Percentiles rank a stretch among this genome's conserved stretches.
phyloP scores from a whole-genome alignment of 2,113 vertebrate genomes.

The Gymnocephalus cernua region DNA sequence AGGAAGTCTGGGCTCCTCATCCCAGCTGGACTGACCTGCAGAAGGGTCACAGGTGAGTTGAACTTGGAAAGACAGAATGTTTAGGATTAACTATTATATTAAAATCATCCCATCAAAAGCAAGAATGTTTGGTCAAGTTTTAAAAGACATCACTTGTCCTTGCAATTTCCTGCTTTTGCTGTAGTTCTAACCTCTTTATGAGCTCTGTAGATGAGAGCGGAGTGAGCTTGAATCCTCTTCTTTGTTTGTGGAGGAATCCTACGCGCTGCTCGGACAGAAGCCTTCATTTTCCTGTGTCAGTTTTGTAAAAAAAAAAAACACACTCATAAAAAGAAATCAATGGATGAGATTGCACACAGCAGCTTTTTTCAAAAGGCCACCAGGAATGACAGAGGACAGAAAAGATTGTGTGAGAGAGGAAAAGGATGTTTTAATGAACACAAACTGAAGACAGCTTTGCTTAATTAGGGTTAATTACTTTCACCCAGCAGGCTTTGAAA shows the following conservation, averaged over 20 bases:
- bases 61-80: background rate
- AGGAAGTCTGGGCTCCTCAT: constrained; percentile 47
- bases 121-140: background rate
- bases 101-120: background rate
- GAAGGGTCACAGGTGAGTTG: background rate
- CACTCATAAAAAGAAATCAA: background rate
- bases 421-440: constrained; percentile 49
- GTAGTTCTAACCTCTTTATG: constrained; percentile 70
- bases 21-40: constrained; percentile 36
- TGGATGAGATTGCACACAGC: no score
- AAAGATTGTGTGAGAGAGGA: background rate
- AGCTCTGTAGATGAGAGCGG: constrained; percentile 62
- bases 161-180: background rate
- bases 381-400: no score
- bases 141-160: background rate
- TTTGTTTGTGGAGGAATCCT: constrained; percentile 17
- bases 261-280: background rate
- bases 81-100: background rate
- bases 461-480: constrained; percentile 62
- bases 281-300: constrained; percentile 64
- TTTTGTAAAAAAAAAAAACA: background rate
- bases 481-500: constrained; percentile 55
- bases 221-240: constrained; percentile 32
- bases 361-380: background rate
- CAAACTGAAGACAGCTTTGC: constrained; percentile 71